Base-by-base conservation (phyloP, 2,888 invertebrate species). In the Fissipunctia ypsillon region DNA sequence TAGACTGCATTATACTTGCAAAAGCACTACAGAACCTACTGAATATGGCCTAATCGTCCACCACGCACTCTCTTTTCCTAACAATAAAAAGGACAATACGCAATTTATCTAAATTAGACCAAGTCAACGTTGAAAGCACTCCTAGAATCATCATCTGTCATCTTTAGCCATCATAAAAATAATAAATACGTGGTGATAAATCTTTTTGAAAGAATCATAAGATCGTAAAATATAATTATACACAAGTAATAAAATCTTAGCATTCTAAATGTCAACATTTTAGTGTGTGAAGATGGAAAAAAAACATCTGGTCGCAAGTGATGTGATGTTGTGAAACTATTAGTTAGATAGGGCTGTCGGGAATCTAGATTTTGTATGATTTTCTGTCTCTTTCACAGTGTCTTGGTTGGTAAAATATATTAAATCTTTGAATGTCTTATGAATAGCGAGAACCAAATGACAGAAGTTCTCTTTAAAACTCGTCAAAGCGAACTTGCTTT, bases 141-240 rank as follows among this genome's bases (percentile, higher is more conserved):
- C 41, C 59, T 57, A 66, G 60, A 69, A 78, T 65, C 48, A 59
- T 56, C 71, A 84, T 81, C 69, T 78, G 82, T 85, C 86, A 85
- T 76, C 31, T 84, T 61, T 31, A 78, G 48, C 25, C 22, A 16
- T 61, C 69, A 59, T 73, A 82, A 87, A 81, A 85, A 83, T 85
- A 82, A 86, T 69, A 83, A 80, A 86, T 72, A 69, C 25, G 54
- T 16, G 25, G 48, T 35, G 41, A 76, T 85, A 85, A 87, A 87
- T 87, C 80, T 80, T 59, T 73, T 60, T 61, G 68, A 76, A 76
- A 73, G 87, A 86, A 82, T 85, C 76, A 78, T 82, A 80, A 0
- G 76, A 63, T 73, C 86, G 70, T 86, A 86, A 86, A 86, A 87
- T 82, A 84, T 73, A 63, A 85, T 86, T 79, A 81, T 69, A 60